Evolutionary conservation across 2,797 vertebrate genomes (phyloP), one percentile per base, ranked within the genome.

Genomic region (Liparis tanakae): DNA sequence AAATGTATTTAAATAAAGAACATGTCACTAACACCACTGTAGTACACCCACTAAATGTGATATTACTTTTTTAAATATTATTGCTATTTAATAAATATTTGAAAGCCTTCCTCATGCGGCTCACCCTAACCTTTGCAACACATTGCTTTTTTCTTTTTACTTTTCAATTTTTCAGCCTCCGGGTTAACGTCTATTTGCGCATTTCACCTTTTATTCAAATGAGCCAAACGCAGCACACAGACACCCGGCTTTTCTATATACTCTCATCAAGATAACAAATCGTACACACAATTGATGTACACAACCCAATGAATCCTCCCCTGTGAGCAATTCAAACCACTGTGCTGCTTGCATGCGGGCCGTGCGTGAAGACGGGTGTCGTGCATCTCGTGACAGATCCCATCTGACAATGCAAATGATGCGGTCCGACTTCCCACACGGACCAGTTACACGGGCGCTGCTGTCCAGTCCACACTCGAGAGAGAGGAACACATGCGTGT

Each of bases 391-490:
- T 34, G 6, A 8, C 41, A 50, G 3, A 30, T 6, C 53, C 1
- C 20, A 0, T 62, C 34, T 56, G 15, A n/a, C 0, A 59, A 87
- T 83, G 84, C 84, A 90, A 90, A 89, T 86, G 17, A 65, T 41
- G 14, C 17, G 5, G 0, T 37, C 3, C 18, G 15, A 67, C 62
- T 46, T 72, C 53, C 46, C 3, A 12, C 0, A 56, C 18, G 2
- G 6, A 20, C 7, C 44, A 30, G 56, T 48, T 59, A 50, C n/a
- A 61, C 10, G 1, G 34, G 0, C 51, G 54, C 2, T 41, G 9
- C 17, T 77, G 22, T 64, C 12, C 37, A 50, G 43, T 39, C 69
- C 20, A 67, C 10, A 55, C 18, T 25, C 6, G 0, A 10, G 7
- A 43, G 41, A 74, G 43, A 20, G 10, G 58, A 30, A 30, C 25